Evolutionary conservation across 2,888 invertebrate genomes (phyloP).

Genomic region (Pinctada fucata): DNA sequence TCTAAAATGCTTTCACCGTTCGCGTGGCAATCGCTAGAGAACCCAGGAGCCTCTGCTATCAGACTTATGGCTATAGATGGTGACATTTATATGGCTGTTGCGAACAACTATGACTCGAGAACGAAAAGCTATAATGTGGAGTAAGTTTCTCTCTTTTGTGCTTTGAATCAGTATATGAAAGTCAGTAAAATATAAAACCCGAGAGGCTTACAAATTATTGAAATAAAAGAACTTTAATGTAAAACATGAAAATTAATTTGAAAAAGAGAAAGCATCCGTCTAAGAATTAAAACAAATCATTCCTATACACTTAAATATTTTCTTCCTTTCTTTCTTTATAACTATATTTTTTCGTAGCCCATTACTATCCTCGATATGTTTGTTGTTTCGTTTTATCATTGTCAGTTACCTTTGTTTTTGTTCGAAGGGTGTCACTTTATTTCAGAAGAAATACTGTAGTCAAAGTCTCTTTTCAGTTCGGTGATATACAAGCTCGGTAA

Average conservation of each 20-base stretch:
- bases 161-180: neutral
- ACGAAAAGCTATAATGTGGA: slow-evolving; percentile 56
- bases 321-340: too few species aligned
- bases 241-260: too few species aligned
- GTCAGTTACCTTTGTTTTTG: too few species aligned
- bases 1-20: slow-evolving; percentile 53
- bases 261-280: too few species aligned
- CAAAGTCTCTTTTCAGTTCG: slow-evolving; percentile 61
- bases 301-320: too few species aligned
- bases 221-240: neutral
- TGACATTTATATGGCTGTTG: slow-evolving; percentile 64
- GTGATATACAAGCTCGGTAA: slow-evolving; percentile 66
- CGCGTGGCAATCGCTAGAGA: slow-evolving; percentile 61
- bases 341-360: too few species aligned
- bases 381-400: too few species aligned
- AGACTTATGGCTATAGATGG: slow-evolving; percentile 58
- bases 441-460: too few species aligned
- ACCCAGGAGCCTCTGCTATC: slow-evolving; percentile 65
- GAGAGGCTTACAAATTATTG: neutral
- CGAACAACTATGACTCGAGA: slow-evolving; percentile 66
- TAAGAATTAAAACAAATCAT: too few species aligned
- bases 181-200: neutral
- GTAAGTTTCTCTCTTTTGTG: slow-evolving; percentile 44
- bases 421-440: too few species aligned
- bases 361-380: too few species aligned